phyloP scores from a whole-genome alignment of 2,113 vertebrate species.

The Craseonycteris thonglongyai region DNA sequence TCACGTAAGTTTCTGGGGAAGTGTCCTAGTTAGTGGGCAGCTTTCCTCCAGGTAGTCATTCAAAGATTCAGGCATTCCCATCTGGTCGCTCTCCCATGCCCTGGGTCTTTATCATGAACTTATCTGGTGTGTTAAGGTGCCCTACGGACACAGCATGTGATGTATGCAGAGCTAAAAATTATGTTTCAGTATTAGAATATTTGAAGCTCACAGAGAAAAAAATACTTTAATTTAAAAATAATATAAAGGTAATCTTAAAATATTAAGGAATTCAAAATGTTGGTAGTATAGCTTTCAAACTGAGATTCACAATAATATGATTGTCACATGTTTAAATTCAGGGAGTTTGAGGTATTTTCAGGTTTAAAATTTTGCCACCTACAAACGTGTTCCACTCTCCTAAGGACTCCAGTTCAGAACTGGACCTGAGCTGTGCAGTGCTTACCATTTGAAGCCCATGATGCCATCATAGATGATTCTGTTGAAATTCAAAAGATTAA shows the following conservation, averaged over 20 bases:
- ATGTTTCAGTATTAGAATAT: neutral
- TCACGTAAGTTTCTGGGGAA: neutral
- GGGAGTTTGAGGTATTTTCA: neutral
- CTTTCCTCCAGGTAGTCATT: neutral
- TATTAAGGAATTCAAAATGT: neutral
- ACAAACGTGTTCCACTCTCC: neutral
- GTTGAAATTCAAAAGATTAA: neutral
- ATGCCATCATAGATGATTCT: neutral
- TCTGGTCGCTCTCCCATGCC: rapidly evolving
- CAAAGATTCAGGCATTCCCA: neutral
- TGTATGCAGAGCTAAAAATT: neutral
- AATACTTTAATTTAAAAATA: neutral
- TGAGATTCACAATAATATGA: neutral
- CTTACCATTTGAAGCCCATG: neutral
- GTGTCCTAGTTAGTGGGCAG: too few relatives aligned
- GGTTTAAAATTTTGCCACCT: neutral
- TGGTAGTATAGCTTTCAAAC: neutral
- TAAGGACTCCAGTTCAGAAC: neutral
- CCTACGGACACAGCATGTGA: neutral
- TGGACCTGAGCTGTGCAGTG: neutral
- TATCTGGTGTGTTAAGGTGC: neutral
- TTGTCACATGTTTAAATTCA: neutral
- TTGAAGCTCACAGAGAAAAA: neutral
- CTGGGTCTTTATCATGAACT: neutral
- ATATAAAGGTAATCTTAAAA: neutral